Percentiles rank a stretch among this genome's conserved stretches.
phyloP scores from a whole-genome alignment of 1,140 invertebrate genomes.

The Dufourea novaeangliae region DNA sequence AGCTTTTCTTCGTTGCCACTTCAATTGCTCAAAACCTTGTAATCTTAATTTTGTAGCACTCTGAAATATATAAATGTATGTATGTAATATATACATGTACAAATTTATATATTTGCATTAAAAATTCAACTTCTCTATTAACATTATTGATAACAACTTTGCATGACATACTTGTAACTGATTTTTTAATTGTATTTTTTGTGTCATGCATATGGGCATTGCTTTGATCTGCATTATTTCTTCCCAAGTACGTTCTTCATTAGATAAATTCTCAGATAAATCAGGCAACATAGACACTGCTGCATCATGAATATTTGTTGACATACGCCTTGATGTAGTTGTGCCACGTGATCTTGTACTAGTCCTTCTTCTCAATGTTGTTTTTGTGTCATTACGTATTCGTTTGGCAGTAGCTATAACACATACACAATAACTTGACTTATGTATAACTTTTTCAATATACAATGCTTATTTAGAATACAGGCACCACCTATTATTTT shows the following conservation, averaged over 20 bases:
- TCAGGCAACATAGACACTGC: conserved; percentile 89
- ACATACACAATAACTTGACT: background rate
- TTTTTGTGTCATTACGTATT: conserved; percentile 77
- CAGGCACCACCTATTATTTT: too few species aligned
- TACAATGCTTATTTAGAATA: too few species aligned
- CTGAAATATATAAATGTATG: conserved; percentile 76
- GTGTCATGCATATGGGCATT: conserved; percentile 90
- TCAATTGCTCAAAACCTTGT: conserved; percentile 89
- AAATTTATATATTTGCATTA: conserved; percentile 5
- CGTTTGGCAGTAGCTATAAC: conserved; percentile 81
- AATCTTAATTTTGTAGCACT: conserved; percentile 89
- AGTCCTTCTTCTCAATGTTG: conserved; percentile 84
- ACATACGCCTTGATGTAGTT: conserved; percentile 84
- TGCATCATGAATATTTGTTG: conserved; percentile 86
- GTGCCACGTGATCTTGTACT: conserved; percentile 85
- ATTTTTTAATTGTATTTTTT: conserved; percentile 90
- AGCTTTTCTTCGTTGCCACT: conserved; percentile 88
- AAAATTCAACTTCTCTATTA: background rate
- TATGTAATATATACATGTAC: background rate
- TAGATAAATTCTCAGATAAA: conserved; percentile 89
- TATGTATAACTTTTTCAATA: background rate
- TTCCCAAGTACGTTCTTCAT: conserved; percentile 92
- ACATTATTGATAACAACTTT: conserved; percentile 1
- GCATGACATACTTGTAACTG: conserved; percentile 85
- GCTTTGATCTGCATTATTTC: conserved; percentile 93